Evolutionary conservation across 2,888 invertebrate genomes (phyloP), one percentile per base, ranked within the genome.

Genomic region (Athalia cordata): DNA sequence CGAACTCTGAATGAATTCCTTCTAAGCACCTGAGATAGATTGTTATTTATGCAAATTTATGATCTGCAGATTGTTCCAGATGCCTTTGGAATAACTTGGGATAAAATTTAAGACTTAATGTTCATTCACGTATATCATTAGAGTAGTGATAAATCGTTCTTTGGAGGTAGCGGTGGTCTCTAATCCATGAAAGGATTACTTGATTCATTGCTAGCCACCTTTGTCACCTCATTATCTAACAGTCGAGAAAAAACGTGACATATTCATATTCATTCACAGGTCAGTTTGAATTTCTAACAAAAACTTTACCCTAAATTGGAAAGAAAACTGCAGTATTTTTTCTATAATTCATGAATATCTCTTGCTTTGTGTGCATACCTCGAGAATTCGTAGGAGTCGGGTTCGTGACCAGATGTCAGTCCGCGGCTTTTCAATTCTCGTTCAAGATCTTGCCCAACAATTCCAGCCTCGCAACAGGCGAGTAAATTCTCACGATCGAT

Each of bases 321-420:
- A 13, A 65, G 11, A 52, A 52, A 15, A 50, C 15, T 29, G 29
- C 43, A 64, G 29, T 43, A 61, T 49, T 50, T 65, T 49, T 47
- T 15, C n/a, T 59, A 49, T 11, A 62, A 70, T 66, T 81, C 29
- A 29, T 29, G 29, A 29, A 29, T 29, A 29, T 29, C 29, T 29
- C 29, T 29, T 29, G 29, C 29, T 29, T 29, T 29, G 29, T 29
- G 29, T 29, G 55, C 55, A 55, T 85, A 92, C 92, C 92, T 96
- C 2, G 97, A 97, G 91, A 99, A 99, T 91, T 99, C 99, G 90
- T 97, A 98, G 2, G 98, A 99, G 89, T 99, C 99, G 0, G 99
- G 99, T 88, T 99, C 99, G 89, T 99, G 98, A 0, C 99, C 99
- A 1, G 96, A 95, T 0, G 98, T 98, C 86, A 93, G 95, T 0